These are phyloP conservation scores for Oryctes rhinoceros DNA, from an alignment of 1,140 invertebrate species.

Conservation along the genomic window DNA sequence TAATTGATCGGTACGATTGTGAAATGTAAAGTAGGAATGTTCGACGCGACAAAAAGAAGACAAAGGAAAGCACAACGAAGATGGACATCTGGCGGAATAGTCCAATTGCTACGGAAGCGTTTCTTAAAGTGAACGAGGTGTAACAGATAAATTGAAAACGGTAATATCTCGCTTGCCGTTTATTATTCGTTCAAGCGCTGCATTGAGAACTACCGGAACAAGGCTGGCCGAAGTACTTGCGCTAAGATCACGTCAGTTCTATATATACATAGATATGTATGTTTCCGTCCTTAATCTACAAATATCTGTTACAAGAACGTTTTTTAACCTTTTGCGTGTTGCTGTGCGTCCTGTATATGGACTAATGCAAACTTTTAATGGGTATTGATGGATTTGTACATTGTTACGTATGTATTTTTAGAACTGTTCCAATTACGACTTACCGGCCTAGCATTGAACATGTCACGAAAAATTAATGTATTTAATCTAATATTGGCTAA, in stretches of 20 bases:
- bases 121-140: slow-evolving; percentile 10
- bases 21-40: neutral
- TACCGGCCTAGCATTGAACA: too few relatives aligned
- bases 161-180: neutral
- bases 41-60: neutral
- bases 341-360: neutral
- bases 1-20: neutral
- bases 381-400: too few relatives aligned
- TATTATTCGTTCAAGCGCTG: neutral
- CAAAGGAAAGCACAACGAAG: neutral
- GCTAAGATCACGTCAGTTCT: neutral
- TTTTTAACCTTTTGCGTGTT: slow-evolving; percentile 16
- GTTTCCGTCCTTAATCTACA: slow-evolving; percentile 17
- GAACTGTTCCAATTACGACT: too few relatives aligned
- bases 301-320: slow-evolving; percentile 29
- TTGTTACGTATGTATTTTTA: too few relatives aligned
- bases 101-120: neutral
- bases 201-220: neutral
- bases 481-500: too few relatives aligned
- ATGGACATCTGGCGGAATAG: neutral
- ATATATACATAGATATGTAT: neutral
- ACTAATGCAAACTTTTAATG: too few relatives aligned
- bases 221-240: slow-evolving; percentile 3
- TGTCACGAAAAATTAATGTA: too few relatives aligned
- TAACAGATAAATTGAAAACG: slow-evolving; percentile 16